A percentile compares a stretch with the other conserved stretches of the same genome.
phyloP scores from a whole-genome alignment of 2,888 invertebrate genomes.

The Trachelus tabidus region DNA sequence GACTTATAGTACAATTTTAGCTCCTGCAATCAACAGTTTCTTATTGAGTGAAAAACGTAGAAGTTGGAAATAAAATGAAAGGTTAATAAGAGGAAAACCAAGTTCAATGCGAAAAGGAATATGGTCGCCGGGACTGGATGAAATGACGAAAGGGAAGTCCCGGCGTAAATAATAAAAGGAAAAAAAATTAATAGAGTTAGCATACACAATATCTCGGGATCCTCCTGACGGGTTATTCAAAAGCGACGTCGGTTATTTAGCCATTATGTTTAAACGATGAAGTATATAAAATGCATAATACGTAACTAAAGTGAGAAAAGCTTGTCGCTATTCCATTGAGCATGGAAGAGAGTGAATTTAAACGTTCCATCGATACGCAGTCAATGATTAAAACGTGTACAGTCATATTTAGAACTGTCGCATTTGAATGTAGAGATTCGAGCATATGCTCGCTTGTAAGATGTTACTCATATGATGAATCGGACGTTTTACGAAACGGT shows the following conservation, averaged over 20 bases:
- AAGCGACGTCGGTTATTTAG: not conserved
- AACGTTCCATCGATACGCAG: constrained; percentile 9
- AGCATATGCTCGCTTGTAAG: constrained; percentile 54
- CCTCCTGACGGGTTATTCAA: not conserved
- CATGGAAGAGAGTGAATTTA: constrained; percentile 4
- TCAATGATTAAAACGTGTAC: not conserved
- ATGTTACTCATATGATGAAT: constrained; percentile 56
- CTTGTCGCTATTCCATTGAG: too few relatives aligned
- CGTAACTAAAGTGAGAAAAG: too few relatives aligned
- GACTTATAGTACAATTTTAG: too few relatives aligned
- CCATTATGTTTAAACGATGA: not conserved
- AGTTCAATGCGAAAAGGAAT: too few relatives aligned
- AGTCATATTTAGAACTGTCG: constrained; percentile 49
- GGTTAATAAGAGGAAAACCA: too few relatives aligned
- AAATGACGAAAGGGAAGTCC: not conserved
- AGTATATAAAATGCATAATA: too few relatives aligned
- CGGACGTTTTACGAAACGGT: constrained; percentile 52
- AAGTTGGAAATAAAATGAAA: too few relatives aligned
- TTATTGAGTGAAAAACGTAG: too few relatives aligned
- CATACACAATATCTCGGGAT: too few relatives aligned
- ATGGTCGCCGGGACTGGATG: not conserved
- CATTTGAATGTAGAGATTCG: constrained; percentile 59
- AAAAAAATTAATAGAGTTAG: not conserved
- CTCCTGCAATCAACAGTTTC: too few relatives aligned
- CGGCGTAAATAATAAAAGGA: not conserved